phyloP scores from a whole-genome alignment of 2,113 vertebrate genomes.

The Ctenodactylus gundi region DNA sequence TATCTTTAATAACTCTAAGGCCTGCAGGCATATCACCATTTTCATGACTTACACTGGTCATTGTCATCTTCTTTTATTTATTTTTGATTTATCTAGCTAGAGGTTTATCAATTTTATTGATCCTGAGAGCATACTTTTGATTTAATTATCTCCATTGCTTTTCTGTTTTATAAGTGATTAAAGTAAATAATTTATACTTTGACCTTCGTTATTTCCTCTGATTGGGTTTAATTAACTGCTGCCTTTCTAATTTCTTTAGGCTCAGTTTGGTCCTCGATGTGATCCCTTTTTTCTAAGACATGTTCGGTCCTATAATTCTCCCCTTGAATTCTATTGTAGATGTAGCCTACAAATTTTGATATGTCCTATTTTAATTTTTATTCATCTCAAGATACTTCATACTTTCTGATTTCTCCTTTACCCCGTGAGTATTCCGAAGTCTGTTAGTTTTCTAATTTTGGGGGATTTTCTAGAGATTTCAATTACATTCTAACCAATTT shows the following conservation, averaged over 20 bases:
- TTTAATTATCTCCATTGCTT: background rate
- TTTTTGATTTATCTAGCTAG: background rate
- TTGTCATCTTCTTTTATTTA: background rate
- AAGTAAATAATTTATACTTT: background rate
- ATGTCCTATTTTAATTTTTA: background rate
- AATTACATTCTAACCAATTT: background rate
- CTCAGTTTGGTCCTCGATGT: background rate
- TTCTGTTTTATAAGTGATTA: background rate
- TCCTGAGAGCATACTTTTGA: background rate
- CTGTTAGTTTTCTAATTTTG: slow-evolving; percentile 15
- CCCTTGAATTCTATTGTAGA: background rate
- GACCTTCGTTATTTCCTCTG: background rate
- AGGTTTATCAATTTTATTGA: background rate
- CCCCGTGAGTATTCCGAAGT: background rate
- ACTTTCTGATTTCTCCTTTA: background rate
- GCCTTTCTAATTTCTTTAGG: background rate
- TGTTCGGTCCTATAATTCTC: background rate
- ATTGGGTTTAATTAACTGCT: background rate
- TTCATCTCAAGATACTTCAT: background rate
- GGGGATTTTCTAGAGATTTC: background rate
- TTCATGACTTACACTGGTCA: background rate
- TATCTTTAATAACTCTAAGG: background rate
- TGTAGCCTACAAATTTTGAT: background rate
- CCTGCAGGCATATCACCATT: background rate
- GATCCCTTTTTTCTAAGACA: background rate